Evolutionary conservation across 2,113 vertebrate species (phyloP).

Genomic region (Paralichthys olivaceus): DNA sequence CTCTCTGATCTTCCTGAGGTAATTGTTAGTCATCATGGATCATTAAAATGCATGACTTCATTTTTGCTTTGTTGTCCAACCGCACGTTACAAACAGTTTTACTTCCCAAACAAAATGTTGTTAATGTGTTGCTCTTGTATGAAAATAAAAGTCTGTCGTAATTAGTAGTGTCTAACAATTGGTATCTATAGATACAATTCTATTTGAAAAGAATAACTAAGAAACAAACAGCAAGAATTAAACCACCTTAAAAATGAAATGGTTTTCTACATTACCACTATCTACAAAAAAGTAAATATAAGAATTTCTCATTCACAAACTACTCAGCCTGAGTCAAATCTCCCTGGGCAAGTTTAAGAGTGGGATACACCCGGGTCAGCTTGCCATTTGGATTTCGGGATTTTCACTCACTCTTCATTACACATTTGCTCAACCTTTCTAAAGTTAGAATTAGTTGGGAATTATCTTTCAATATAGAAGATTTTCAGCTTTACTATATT

Average conservation of each 20-base stretch:
- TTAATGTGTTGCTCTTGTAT: conserved; percentile 8
- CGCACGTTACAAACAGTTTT: background rate
- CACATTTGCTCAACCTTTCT: conserved; percentile 16
- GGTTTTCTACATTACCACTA: background rate
- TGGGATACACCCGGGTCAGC: conserved; percentile 23
- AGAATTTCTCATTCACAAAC: conserved; percentile 15
- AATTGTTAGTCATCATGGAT: conserved; percentile 38
- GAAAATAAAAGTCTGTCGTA: conserved; percentile 4
- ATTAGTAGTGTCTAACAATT: background rate
- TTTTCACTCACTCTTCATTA: conserved; percentile 28
- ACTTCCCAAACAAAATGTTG: background rate
- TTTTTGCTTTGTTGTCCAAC: conserved; percentile 24
- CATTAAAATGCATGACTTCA: conserved; percentile 36
- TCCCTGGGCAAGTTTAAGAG: conserved; percentile 15
- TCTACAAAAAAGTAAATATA: no score
- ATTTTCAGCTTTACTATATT: conserved; percentile 1
- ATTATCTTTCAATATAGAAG: conserved; percentile 10
- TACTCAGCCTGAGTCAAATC: conserved; percentile 18
- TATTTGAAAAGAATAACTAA: background rate
- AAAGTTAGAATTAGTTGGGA: conserved; percentile 21
- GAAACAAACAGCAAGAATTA: background rate
- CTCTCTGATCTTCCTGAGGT: conserved; percentile 40
- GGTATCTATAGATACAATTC: background rate
- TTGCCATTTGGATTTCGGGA: conserved; percentile 38
- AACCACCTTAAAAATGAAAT: background rate